phyloP scores from a whole-genome alignment of 2,888 invertebrate species.

The Encarsia formosa region DNA sequence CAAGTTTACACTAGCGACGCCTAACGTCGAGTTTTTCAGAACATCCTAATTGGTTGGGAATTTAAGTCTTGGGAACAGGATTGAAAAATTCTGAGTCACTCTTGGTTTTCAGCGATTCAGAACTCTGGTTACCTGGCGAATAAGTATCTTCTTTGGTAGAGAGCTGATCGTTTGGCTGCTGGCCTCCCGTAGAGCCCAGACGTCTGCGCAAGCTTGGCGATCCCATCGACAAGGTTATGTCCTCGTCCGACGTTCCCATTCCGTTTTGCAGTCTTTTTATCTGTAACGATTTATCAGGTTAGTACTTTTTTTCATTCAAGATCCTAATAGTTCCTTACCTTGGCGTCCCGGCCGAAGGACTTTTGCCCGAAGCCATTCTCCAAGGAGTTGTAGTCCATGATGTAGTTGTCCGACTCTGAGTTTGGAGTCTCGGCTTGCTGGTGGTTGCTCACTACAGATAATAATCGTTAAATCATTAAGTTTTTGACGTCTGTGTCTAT shows the following conservation, averaged over 20 bases:
- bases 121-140: constrained; percentile 58
- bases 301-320: background rate
- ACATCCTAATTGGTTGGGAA: no score
- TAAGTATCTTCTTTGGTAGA: constrained; percentile 54
- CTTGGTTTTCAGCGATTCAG: no score
- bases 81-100: no score
- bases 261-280: constrained; percentile 53
- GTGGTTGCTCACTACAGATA: constrained; percentile 57
- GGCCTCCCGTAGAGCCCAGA: constrained; percentile 58
- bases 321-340: constrained; percentile 35
- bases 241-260: constrained; percentile 61
- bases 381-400: constrained; percentile 73
- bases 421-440: constrained; percentile 70
- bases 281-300: constrained; percentile 28
- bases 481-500: no score
- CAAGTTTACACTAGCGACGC: no score
- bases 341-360: constrained; percentile 47
- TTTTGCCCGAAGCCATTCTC: constrained; percentile 65
- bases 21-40: no score
- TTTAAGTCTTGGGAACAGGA: no score
- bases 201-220: constrained; percentile 67
- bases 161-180: constrained; percentile 47
- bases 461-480: no score
- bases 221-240: constrained; percentile 58
- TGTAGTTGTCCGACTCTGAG: constrained; percentile 68